These are phyloP conservation scores for Pristionchus maxplancki DNA, from an alignment of 2,888 invertebrate species.

Conservation along the genomic window DNA sequence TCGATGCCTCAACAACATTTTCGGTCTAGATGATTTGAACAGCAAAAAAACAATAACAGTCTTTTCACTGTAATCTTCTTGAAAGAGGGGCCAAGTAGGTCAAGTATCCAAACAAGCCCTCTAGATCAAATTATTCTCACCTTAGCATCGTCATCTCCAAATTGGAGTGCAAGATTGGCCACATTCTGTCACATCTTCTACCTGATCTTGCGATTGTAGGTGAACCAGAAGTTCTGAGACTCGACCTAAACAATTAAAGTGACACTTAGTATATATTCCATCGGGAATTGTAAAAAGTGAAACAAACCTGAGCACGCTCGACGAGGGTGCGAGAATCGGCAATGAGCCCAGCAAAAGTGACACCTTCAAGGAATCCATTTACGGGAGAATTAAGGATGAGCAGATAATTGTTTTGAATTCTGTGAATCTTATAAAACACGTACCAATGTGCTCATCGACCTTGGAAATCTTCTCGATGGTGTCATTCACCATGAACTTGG, in stretches of 20 bases:
- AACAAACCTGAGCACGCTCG: constrained; percentile 89
- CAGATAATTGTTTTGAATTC: no score
- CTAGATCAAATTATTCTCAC: constrained; percentile 63
- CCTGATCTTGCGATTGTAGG: constrained; percentile 79
- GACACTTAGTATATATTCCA: background rate
- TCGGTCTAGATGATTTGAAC: no score
- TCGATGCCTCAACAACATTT: constrained; percentile 79
- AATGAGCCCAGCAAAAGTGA: constrained; percentile 86
- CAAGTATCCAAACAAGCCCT: background rate
- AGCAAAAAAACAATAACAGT: no score
- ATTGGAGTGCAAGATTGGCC: constrained; percentile 98
- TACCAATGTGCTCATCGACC: constrained; percentile 94
- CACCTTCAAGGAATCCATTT: constrained; percentile 60
- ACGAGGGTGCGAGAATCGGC: constrained; percentile 96
- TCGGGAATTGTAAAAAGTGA: no score
- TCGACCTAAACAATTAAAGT: constrained; percentile 81
- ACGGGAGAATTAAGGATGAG: no score
- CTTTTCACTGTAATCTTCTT: background rate
- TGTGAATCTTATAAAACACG: no score
- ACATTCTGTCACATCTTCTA: constrained; percentile 99
- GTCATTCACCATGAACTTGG: constrained; percentile 94
- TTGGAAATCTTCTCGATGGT: constrained; percentile 99
- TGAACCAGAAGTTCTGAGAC: constrained; percentile 81
- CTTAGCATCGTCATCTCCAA: constrained; percentile 97
- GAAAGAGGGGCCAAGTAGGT: no score